Percentiles rank a stretch among this genome's conserved stretches.
phyloP scores from a whole-genome alignment of 2,888 invertebrate species.

The Fragum whitleyi region DNA sequence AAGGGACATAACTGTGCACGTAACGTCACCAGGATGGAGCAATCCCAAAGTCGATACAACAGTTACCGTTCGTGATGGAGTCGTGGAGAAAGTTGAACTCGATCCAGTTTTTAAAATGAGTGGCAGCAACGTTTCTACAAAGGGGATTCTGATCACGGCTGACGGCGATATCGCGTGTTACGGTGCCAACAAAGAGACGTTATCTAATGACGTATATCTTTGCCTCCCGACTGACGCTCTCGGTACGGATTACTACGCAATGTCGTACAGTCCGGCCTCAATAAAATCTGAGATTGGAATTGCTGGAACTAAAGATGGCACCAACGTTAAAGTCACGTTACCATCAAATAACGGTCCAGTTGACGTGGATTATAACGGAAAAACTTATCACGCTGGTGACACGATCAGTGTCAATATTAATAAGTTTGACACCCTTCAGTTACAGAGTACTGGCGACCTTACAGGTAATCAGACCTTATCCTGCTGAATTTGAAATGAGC shows the following conservation, averaged over 20 bases:
- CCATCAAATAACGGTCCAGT: slow-evolving; percentile 42
- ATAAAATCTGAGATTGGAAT: slow-evolving; percentile 60
- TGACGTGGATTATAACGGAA: slow-evolving; percentile 57
- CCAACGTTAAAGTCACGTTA: slow-evolving; percentile 56
- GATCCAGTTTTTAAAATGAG: slow-evolving; percentile 50
- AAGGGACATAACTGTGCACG: slow-evolving; percentile 60
- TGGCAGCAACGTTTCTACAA: slow-evolving; percentile 56
- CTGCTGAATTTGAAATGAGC: background rate
- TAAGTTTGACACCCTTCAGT: slow-evolving; percentile 63
- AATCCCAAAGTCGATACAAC: slow-evolving; percentile 59
- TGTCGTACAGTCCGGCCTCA: slow-evolving; percentile 56
- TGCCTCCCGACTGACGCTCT: slow-evolving; percentile 67
- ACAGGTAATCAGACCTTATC: slow-evolving; percentile 43
- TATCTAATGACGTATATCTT: slow-evolving; percentile 68
- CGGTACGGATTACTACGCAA: slow-evolving; percentile 66
- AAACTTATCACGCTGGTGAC: slow-evolving; percentile 59
- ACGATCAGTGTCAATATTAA: slow-evolving; percentile 53
- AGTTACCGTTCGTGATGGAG: slow-evolving; percentile 62
- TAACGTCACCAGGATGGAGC: slow-evolving; percentile 64
- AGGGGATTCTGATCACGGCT: slow-evolving; percentile 64
- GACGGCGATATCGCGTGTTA: slow-evolving; percentile 67
- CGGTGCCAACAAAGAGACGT: slow-evolving; percentile 67
- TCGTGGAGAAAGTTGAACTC: slow-evolving; percentile 63
- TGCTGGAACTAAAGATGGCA: slow-evolving; percentile 56
- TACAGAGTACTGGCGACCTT: slow-evolving; percentile 63